Evolutionary conservation across 2,797 vertebrate species (phyloP), one percentile per base, ranked within the genome.

Genomic region (Ibycter americanus): DNA sequence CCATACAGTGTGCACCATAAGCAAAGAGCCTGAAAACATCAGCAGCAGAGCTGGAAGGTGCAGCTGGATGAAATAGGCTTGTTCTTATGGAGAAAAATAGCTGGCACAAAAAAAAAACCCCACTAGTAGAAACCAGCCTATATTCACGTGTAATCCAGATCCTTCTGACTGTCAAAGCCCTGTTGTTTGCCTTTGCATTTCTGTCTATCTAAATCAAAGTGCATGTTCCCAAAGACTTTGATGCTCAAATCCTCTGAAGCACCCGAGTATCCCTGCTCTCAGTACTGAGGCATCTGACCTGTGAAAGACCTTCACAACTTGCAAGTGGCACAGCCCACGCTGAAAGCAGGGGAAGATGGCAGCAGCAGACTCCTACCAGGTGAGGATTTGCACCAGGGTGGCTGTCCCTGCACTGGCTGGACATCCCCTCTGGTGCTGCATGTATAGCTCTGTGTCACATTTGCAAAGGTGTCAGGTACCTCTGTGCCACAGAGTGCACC

Each of bases 221-320:
- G 25, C 4, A 5, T 1, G 0, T 55, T 82, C 46, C 36, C 5
- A 0, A 68, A 58, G 55, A 38, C 29, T 66, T 72, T 44, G 22
- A 31, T 12, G 9, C 6, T 51, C 51, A 19, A 61, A 42, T 49
- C 49, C 16, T 73, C 42, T 32, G 66, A 59, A 85, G 51, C 8
- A 68, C 20, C 46, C 12, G 38, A 91, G 79, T 36, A 79, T 9
- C 20, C 27, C 67, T 47, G 38, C 68, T 55, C 11, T 58, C 80
- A 34, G 77, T 34, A 49, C 59, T 26, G 59, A 18, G 29, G 12
- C 32, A 58, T 11, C 49, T 71, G 68, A 67, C 10, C 51, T 49
- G 19, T 14, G 49, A 27, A 17, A 74, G 52, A 44, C 8, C 20
- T 27, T 58, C 47, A 82, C 29, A n/a, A 25, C 47, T 46, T 51